Base-by-base conservation (phyloP, 2,113 vertebrate species). In the Thunnus maccoyii region DNA sequence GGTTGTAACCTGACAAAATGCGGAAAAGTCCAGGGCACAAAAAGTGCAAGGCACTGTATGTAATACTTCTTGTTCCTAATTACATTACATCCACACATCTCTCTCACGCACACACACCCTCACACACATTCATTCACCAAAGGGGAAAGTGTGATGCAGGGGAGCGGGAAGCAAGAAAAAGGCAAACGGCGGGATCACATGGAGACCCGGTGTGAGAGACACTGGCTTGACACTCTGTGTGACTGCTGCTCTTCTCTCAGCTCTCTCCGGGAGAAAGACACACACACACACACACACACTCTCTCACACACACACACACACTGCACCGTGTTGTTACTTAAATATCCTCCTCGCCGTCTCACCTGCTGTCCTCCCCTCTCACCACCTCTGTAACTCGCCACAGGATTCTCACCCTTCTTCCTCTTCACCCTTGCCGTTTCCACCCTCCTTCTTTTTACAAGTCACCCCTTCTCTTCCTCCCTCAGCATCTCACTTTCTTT, bases 81-180 rank as follows among this genome's bases (percentile, higher is more conserved):
- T 89, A 18, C 64, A 22, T 89, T 68, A 60, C 25, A 3, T 62
- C 62, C 70, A 60, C 51, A 75, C 81, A 25, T 60, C 32, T 57
- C 50, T 47, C 11, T 14, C 65, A 10, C 20, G 0, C 30, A 7
- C 71, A 44, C 72, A 44, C 69, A 72, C 61, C 22, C 44, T 41
- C 32, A 22, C 56, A 71, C 78, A 66, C 56, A 51, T 16, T 36
- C 14, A 17, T 20, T 69, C 64, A 58, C 68, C 52, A 58, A 9
- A 62, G 32, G 48, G 62, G 85, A 70, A 85, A 66, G 82, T 83
- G 84, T 2, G 56, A 83, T 78, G 64, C 67, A 57, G 47, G 82
- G 84, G 80, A 87, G 70, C 32, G 8, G 76, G 78, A 85, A 76
- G 82, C 83, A 83, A 87, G 78, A 88, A 92, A 22, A 92, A 88